phyloP scores from a whole-genome alignment of 2,113 vertebrate genomes.

The Zootoca vivipara region DNA sequence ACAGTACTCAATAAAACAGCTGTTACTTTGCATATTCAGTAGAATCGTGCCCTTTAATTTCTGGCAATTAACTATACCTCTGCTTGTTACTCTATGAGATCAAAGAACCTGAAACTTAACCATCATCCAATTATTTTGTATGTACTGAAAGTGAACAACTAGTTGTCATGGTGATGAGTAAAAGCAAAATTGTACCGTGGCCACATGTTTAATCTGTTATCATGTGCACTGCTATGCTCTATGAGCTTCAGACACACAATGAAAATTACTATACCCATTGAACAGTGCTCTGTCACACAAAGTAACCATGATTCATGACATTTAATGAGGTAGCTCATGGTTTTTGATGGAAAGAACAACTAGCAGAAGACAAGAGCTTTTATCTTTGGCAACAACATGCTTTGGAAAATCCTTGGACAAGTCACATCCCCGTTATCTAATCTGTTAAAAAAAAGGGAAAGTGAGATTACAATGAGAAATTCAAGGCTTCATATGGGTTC shows the following conservation, averaged over 20 bases:
- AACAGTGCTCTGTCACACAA: constrained; percentile 24
- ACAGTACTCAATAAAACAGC: neutral
- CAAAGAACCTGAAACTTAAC: neutral
- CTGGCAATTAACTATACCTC: neutral
- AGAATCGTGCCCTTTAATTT: neutral
- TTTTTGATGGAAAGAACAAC: neutral
- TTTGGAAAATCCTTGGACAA: constrained; percentile 38
- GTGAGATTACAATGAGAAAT: neutral
- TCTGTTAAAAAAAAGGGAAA: constrained; percentile 5
- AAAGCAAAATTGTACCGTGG: neutral
- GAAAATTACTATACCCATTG: constrained; percentile 12
- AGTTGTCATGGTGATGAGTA: neutral
- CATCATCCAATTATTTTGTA: neutral
- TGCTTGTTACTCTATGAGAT: neutral
- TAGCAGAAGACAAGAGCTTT: neutral
- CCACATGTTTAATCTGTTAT: neutral
- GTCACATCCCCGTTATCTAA: constrained; percentile 29
- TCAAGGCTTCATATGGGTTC: neutral
- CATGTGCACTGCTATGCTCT: neutral
- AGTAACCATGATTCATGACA: constrained; percentile 22
- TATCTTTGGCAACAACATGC: constrained; percentile 8
- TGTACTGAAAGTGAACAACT: neutral
- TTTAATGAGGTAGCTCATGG: neutral
- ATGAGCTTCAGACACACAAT: neutral
- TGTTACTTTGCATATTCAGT: neutral